phyloP scores from a whole-genome alignment of 2,797 vertebrate genomes.

The Bradypodion pumilum region DNA sequence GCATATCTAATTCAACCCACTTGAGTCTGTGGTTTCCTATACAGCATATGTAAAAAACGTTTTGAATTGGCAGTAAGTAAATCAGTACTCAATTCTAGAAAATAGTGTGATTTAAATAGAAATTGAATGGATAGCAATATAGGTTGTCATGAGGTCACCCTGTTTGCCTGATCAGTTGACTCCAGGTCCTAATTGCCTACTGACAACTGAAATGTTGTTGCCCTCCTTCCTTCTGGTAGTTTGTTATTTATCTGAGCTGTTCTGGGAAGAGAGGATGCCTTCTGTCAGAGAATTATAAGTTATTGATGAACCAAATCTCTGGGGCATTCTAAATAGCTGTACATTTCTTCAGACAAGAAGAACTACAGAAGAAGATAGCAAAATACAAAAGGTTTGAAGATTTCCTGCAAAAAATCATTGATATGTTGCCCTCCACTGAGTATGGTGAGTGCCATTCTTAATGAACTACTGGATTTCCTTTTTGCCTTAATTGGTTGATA shows the following conservation, averaged over 20 bases:
- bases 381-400: conserved; percentile 79
- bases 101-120: too few relatives aligned
- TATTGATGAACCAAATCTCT: not conserved
- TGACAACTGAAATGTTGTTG: not conserved
- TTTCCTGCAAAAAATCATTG: conserved; percentile 78
- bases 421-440: conserved; percentile 72
- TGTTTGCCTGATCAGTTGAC: not conserved
- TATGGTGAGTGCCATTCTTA: conserved; percentile 62
- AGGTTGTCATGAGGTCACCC: not conserved
- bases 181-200: not conserved
- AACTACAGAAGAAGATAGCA: conserved; percentile 71
- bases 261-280: not conserved
- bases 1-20: not conserved
- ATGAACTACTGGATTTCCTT: not conserved
- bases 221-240: not conserved
- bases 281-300: not conserved
- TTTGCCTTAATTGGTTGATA: not conserved
- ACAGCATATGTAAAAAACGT: not conserved
- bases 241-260: not conserved
- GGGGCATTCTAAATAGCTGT: not conserved
- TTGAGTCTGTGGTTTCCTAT: not conserved
- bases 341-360: conserved; percentile 69
- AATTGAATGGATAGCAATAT: not conserved
- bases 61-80: too few relatives aligned
- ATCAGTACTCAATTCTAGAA: too few relatives aligned